Evolutionary conservation across 2,888 invertebrate species (phyloP), one percentile per base, ranked within the genome.

Genomic region (Venusia cambrica): DNA sequence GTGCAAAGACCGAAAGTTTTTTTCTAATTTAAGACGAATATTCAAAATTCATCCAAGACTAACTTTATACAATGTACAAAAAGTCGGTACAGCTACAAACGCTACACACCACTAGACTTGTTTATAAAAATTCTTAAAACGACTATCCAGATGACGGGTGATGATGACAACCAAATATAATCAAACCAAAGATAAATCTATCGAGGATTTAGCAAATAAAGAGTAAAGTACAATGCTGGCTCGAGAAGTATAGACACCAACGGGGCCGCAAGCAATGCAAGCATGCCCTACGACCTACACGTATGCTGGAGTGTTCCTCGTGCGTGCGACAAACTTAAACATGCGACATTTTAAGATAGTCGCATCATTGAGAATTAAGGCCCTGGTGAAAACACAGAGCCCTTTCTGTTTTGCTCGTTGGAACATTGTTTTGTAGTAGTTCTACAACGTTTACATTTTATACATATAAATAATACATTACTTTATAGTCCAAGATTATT

Each of bases 251-350:
- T 24, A 7, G 42, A 33, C 14, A 32, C 37, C 43, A 27, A 24
- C 43, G 43, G 41, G 58, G 42, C 58, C 48, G 62, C 64, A 72
- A 71, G 73, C 75, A 51, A 62, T 64, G 63, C 62, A 45, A 38
- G 46, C 59, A 62, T 57, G 54, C 62, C 56, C 29, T 37, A 32
- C 24, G 39, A 51, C 56, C 51, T 54, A 49, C 38, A 30, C 29
- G 14, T 31, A 28, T 25, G 24, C 3, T n/a, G 19, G 26, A 16
- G n/a, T n/a, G n/a, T n/a, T n/a, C n/a, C n/a, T n/a, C n/a, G n/a
- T n/a, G n/a, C n/a, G n/a, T n/a, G n/a, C n/a, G n/a, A n/a, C n/a
- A n/a, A n/a, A n/a, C n/a, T n/a, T n/a, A n/a, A n/a, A n/a, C n/a
- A n/a, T n/a, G n/a, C n/a, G n/a, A n/a, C n/a, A n/a, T n/a, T n/a